phyloP scores from a whole-genome alignment of 1,140 invertebrate genomes.

The Kradibia gibbosae region DNA sequence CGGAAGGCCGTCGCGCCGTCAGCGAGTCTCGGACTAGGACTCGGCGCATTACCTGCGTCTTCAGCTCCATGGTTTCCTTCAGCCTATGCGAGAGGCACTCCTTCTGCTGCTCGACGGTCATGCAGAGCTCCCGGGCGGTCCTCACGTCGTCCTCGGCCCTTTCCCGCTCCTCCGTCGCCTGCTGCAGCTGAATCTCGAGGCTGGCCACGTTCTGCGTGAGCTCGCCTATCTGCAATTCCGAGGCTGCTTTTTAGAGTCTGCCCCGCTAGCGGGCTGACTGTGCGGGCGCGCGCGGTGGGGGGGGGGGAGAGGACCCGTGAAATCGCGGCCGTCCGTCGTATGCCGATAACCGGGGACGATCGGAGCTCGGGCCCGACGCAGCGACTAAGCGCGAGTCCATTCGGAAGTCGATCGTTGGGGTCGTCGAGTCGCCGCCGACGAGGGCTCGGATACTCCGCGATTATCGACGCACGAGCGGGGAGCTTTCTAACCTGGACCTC shows the following conservation, averaged over 20 bases:
- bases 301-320: too few species aligned
- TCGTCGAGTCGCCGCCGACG: background rate
- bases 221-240: constrained; percentile 72
- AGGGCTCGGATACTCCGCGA: too few species aligned
- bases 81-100: constrained; percentile 68
- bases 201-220: constrained; percentile 73
- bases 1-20: too few species aligned
- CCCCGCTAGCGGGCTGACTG: too few species aligned
- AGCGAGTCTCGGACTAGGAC: background rate
- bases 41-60: constrained; percentile 62
- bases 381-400: background rate
- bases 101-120: constrained; percentile 74
- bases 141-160: constrained; percentile 69
- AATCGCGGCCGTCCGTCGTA: too few species aligned
- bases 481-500: constrained; percentile 71
- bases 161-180: constrained; percentile 64
- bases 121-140: constrained; percentile 72
- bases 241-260: background rate
- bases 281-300: too few species aligned
- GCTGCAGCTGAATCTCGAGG: constrained; percentile 72
- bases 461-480: too few species aligned
- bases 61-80: constrained; percentile 64
- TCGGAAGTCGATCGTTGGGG: background rate
- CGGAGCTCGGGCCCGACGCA: too few species aligned
- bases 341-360: too few species aligned